phyloP scores from a whole-genome alignment of 2,797 vertebrate species.

The Pangasius djambal region DNA sequence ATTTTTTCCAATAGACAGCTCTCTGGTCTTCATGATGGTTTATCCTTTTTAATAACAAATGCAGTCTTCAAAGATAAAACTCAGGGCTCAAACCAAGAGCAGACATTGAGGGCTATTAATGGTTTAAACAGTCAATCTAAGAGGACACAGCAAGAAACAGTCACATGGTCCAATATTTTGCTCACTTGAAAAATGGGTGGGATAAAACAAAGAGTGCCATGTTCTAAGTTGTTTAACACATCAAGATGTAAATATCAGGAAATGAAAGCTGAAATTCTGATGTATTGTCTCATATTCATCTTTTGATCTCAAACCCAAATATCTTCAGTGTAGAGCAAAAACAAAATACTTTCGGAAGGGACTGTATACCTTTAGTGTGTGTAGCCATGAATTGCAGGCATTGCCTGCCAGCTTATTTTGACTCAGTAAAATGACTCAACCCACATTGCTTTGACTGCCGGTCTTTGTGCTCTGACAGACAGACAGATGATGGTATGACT shows the following conservation, averaged over 20 bases:
- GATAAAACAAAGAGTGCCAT: background rate
- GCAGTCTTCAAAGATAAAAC: background rate
- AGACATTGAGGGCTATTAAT: background rate
- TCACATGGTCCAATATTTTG: background rate
- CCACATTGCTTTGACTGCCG: slow-evolving; percentile 29
- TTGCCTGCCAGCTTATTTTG: slow-evolving; percentile 19
- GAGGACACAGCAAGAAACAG: background rate
- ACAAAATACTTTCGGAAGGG: background rate
- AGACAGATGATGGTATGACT: background rate
- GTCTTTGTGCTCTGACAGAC: slow-evolving; percentile 33
- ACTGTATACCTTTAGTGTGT: background rate
- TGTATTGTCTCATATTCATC: background rate
- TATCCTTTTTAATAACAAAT: background rate
- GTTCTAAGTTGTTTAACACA: background rate
- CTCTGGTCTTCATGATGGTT: background rate
- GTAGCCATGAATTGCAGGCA: background rate
- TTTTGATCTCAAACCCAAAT: background rate
- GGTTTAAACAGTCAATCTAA: background rate
- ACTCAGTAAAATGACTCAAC: background rate
- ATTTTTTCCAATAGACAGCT: background rate
- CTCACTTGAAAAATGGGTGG: background rate
- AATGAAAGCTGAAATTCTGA: background rate
- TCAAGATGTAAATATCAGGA: background rate
- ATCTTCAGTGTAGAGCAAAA: background rate
- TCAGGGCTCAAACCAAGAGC: background rate